Percentiles rank a stretch among this genome's conserved stretches.
phyloP scores from a whole-genome alignment of 2,797 vertebrate species.

The Pseudopleuronectes americanus region DNA sequence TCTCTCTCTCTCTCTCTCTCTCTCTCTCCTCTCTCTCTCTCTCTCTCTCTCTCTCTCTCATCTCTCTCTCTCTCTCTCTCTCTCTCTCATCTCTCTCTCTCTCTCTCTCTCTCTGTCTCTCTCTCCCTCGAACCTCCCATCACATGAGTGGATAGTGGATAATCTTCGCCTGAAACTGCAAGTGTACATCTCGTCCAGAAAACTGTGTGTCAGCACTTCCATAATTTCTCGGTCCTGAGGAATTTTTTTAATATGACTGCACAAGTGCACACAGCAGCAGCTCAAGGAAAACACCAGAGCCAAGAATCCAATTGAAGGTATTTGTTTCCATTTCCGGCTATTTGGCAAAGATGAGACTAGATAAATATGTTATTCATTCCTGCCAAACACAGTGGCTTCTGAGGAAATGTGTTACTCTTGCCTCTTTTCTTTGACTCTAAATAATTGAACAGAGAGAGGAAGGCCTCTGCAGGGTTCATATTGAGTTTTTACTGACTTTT shows the following conservation, averaged over 20 bases:
- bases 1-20: slow-evolving; percentile 10
- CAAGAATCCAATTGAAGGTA: slow-evolving; percentile 73
- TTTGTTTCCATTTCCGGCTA: slow-evolving; percentile 83
- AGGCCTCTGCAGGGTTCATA: slow-evolving; percentile 83
- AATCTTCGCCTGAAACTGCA: slow-evolving; percentile 68
- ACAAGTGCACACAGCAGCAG: slow-evolving; percentile 51
- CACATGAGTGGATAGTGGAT: slow-evolving; percentile 57
- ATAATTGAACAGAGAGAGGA: slow-evolving; percentile 84
- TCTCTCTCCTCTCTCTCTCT: neutral
- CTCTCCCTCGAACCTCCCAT: slow-evolving; percentile 24
- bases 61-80: neutral
- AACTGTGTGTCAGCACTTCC: slow-evolving; percentile 70
- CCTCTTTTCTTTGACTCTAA: slow-evolving; percentile 82
- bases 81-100: slow-evolving; percentile 7
- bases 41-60: slow-evolving; percentile 2
- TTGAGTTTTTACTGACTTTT: slow-evolving; percentile 78
- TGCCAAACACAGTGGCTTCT: slow-evolving; percentile 73
- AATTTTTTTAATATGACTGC: slow-evolving; percentile 68
- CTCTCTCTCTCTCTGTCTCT: slow-evolving; percentile 7
- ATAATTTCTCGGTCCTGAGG: slow-evolving; percentile 58
- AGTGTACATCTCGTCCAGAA: slow-evolving; percentile 63
- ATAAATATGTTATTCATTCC: slow-evolving; percentile 82
- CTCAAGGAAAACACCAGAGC: slow-evolving; percentile 65
- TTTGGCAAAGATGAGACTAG: slow-evolving; percentile 80
- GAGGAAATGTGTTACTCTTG: slow-evolving; percentile 73